These are phyloP conservation scores for Sesia bembeciformis DNA, from an alignment of 2,888 invertebrate species.

Conservation along the genomic window DNA sequence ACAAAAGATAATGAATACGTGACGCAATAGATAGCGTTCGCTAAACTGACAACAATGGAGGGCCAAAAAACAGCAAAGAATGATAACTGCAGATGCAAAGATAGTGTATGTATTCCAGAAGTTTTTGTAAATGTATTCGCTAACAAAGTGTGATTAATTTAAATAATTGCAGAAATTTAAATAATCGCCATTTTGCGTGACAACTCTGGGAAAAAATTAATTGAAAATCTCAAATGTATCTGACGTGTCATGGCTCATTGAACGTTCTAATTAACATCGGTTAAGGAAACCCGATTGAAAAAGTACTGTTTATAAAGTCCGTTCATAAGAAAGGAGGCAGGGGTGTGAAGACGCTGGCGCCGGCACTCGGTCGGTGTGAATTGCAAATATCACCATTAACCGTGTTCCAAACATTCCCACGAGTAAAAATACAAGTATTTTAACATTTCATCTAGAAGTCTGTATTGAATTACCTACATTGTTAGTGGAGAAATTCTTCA, in stretches of 20 bases:
- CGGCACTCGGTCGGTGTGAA: constrained; percentile 31
- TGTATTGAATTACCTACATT: neutral
- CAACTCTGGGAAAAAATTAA: neutral
- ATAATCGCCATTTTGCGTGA: neutral
- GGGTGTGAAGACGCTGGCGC: constrained; percentile 34
- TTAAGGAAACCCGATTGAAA: constrained; percentile 9
- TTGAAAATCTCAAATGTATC: neutral
- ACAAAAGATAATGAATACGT: constrained; percentile 47
- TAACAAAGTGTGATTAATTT: neutral
- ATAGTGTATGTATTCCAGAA: neutral
- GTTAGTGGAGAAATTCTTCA: no score
- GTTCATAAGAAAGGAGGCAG: constrained; percentile 28
- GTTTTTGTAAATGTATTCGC: no score
- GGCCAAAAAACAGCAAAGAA: neutral
- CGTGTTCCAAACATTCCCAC: constrained; percentile 12
- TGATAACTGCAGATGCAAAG: constrained; percentile 2
- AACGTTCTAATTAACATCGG: neutral
- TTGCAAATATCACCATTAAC: constrained; percentile 30
- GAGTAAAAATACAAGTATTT: constrained; percentile 13
- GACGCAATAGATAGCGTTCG: constrained; percentile 22
- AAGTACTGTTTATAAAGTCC: constrained; percentile 12
- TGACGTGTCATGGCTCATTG: neutral
- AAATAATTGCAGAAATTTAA: neutral
- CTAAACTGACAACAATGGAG: constrained; percentile 19
- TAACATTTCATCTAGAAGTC: constrained; percentile 17